phyloP scores from a whole-genome alignment of 2,797 vertebrate genomes.

The Borostomias antarcticus region DNA sequence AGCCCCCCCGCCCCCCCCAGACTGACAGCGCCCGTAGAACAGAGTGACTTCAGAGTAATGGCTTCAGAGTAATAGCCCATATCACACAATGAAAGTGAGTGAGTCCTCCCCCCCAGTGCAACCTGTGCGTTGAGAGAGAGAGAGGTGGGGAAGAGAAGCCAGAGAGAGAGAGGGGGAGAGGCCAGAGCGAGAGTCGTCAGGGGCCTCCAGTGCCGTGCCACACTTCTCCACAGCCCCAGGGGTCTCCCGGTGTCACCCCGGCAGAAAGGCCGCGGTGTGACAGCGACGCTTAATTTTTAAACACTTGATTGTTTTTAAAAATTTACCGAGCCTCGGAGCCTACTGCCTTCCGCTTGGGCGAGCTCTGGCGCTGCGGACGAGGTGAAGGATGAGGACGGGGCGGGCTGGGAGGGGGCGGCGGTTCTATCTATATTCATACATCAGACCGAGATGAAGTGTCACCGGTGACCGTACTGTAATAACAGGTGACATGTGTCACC shows the following conservation, averaged over 20 bases:
- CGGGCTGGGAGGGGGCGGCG: conserved; percentile 9
- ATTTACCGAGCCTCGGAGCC: conserved; percentile 36
- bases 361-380: conserved; percentile 19
- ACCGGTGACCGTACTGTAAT: conserved; percentile 47
- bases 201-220: conserved; percentile 51
- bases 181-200: no score
- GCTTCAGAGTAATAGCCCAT: conserved; percentile 12
- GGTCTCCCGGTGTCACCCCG: conserved; percentile 10
- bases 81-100: background rate
- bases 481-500: conserved; percentile 41
- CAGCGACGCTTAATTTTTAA: conserved; percentile 58
- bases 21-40: conserved; percentile 14
- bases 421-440: conserved; percentile 55
- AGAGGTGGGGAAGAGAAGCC: conserved; percentile 61
- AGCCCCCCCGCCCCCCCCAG: no score
- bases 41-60: conserved; percentile 32
- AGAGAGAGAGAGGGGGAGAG: conserved; percentile 66
- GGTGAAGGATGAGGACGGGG: conserved; percentile 28
- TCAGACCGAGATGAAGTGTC: conserved; percentile 32
- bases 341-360: conserved; percentile 32
- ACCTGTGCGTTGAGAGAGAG: background rate
- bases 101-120: background rate
- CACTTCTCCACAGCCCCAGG: conserved; percentile 33
- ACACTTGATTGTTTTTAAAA: conserved; percentile 50
- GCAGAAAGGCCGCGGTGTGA: conserved; percentile 19